A percentile compares a stretch with the other conserved stretches of the same genome.
phyloP scores from a whole-genome alignment of 2,888 invertebrate species.

The Leptogaster cylindrica region DNA sequence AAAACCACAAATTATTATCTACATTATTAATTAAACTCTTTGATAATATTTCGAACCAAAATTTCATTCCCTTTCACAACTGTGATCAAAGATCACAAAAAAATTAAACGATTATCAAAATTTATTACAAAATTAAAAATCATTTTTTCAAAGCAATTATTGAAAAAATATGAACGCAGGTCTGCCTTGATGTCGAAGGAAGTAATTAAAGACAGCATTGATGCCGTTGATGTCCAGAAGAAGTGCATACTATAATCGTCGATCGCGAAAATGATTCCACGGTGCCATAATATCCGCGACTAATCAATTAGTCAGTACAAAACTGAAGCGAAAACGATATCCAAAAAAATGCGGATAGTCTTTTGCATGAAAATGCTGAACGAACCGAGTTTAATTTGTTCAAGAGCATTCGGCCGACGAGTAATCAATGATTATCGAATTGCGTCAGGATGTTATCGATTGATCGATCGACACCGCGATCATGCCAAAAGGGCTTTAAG shows the following conservation, averaged over 20 bases:
- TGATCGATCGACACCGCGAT: conserved; percentile 18
- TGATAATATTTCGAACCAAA: too few species aligned
- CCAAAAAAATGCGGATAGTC: conserved; percentile 1
- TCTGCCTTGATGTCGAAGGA: too few species aligned
- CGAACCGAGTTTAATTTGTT: conserved; percentile 7
- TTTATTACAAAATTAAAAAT: too few species aligned
- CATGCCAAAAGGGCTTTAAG: conserved; percentile 10
- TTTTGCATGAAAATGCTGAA: background rate
- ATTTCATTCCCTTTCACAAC: too few species aligned
- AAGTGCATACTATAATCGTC: background rate
- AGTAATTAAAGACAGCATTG: conserved; percentile 29
- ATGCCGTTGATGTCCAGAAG: conserved; percentile 3
- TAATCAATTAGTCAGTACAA: conserved; percentile 22
- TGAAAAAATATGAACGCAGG: too few species aligned
- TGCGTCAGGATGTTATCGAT: conserved; percentile 6
- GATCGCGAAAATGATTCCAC: conserved; percentile 5
- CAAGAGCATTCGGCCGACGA: background rate
- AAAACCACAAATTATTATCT: too few species aligned
- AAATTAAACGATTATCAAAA: too few species aligned
- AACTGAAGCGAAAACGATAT: conserved; percentile 4
- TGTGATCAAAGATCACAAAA: too few species aligned
- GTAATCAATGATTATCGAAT: conserved; percentile 23
- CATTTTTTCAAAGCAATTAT: too few species aligned
- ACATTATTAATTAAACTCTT: too few species aligned
- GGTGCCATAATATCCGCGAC: conserved; percentile 25